Base-by-base conservation (phyloP, 2,888 invertebrate genomes). In the Nomada lathburiana region DNA sequence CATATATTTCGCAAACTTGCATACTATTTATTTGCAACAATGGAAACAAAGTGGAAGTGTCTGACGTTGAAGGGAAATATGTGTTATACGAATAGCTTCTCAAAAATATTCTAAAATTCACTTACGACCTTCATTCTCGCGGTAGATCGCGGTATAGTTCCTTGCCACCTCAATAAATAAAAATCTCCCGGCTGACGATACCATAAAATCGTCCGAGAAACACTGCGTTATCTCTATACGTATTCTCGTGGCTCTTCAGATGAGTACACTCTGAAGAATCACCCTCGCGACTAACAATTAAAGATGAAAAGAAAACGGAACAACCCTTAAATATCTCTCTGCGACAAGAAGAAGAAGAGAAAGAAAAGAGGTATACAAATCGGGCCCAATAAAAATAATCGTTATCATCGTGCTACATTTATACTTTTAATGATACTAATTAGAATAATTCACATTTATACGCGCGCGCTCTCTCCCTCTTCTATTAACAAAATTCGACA, bases 91-190 rank as follows among this genome's bases (percentile, higher is more conserved):
- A 20, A 50, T 62, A 47, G 26, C 36, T 47, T 36, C 42, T 62
- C 20, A 53, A 69, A 74, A 70, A 53, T 57, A 70, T 62, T 71
- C 65, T 50, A 62, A 16, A 65, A 67, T 67, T 42, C 67, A 42
- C 65, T 47, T 23, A 71, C 52, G 13, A 80, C 71, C 53, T 78
- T 75, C 55, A 20, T 65, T 44, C 44, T 36, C 44, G 23, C 47
- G 55, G n/a, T 79, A 71, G 55, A 75, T 23, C 47, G 10, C 20
- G 4, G 2, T 20, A 47, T 47, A 11, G 16, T 47, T 47, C 13
- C 11, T 47, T 47, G 59, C 53, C 63, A 23, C 57, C 67, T 67
- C 53, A 75, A 85, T 81, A 84, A 85, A 85, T 82, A 80, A 77
- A 60, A 69, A 62, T 26, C 26, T 44, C 44, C 65, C 80, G 72